Evolutionary conservation across 2,113 vertebrate species (phyloP), one percentile per base, ranked within the genome.

Genomic region (Nothoprocta perdicaria): DNA sequence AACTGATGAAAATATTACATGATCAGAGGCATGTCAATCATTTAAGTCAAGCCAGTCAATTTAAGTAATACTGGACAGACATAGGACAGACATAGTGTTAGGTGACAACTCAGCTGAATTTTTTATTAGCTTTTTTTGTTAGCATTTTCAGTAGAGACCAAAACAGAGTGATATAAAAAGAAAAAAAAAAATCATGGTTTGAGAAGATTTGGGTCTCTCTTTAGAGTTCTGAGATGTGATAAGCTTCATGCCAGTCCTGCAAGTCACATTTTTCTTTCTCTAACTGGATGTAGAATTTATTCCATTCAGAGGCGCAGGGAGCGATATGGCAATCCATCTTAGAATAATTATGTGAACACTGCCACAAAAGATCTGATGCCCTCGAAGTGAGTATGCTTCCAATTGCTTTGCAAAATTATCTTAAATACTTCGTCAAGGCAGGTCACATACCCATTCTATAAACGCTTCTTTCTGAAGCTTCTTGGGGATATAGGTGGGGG

Each of bases 381-480:
- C 90, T 91, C 60, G 88, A 87, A 90, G 72, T 86, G 69, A 83
- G 83, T 69, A 72, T 31, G 22, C 31, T 83, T 74, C 69, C 86
- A 86, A 67, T 38, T 83, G 52, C 60, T 92, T 90, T 80, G 40
- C 78, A 85, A 92, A 50, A 89, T 92, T 94, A 91, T 93, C 71
- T 58, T 78, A 87, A 83, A 81, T 66, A 82, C 84, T 74, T 93
- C 78, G 62, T 71, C 77, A 80, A 74, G 75, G 62, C 61, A 86
- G 89, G 45, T 41, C 65, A 66, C 79, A 57, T 68, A 61, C 73
- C 87, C 75, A 52, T 91, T 94, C 94, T 41, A 35, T 82, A 63
- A 74, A 15, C 55, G 40, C 48, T 90, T 92, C 69, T 92, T 90
- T 92, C 92, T 95, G 84, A 92, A 81, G 69, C 73, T 94, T 91